These are phyloP conservation scores for Epizoanthus illoricatus DNA, from an alignment of 92 coral and sea anemone genomes.

Conservation along the genomic window DNA sequence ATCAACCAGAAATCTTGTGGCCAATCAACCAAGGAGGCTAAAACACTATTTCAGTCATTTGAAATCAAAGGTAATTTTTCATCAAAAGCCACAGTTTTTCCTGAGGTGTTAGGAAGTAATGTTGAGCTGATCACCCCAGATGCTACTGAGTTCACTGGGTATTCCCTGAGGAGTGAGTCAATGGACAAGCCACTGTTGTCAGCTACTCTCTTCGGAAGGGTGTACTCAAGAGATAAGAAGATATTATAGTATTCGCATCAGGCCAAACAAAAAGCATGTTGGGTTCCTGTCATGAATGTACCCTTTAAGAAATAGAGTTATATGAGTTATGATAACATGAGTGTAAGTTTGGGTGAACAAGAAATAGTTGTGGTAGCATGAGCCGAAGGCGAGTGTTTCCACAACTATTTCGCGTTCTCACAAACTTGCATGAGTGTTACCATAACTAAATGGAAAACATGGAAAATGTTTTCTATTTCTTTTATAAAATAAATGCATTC, in stretches of 20 bases:
- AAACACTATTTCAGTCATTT: constrained; percentile 70
- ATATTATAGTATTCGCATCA: not conserved
- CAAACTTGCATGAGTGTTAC: too few relatives aligned
- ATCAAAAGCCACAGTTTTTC: constrained; percentile 73
- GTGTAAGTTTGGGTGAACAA: too few relatives aligned
- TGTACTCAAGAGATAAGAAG: constrained; percentile 57
- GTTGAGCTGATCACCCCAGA: constrained; percentile 60
- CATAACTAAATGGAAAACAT: too few relatives aligned
- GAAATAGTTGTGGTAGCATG: too few relatives aligned
- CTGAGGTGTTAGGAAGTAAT: constrained; percentile 67
- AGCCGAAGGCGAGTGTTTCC: too few relatives aligned
- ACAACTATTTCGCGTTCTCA: too few relatives aligned
- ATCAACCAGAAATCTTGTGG: constrained; percentile 74
- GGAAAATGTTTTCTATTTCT: too few relatives aligned
- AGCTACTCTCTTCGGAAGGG: constrained; percentile 80
- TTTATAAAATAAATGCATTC: too few relatives aligned
- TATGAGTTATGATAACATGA: too few relatives aligned
- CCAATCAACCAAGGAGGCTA: constrained; percentile 46
- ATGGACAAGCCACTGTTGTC: constrained; percentile 78
- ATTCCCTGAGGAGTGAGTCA: constrained; percentile 42
- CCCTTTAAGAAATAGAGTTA: too few relatives aligned
- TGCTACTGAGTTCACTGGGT: constrained; percentile 47
- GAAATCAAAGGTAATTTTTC: constrained; percentile 80
- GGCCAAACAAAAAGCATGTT: too few relatives aligned
- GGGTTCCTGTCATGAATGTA: too few relatives aligned